These are phyloP conservation scores for Mnemiopsis leidyi DNA, from an alignment of 37 sponge, comb jelly and placozoan species.

Conservation along the genomic window DNA sequence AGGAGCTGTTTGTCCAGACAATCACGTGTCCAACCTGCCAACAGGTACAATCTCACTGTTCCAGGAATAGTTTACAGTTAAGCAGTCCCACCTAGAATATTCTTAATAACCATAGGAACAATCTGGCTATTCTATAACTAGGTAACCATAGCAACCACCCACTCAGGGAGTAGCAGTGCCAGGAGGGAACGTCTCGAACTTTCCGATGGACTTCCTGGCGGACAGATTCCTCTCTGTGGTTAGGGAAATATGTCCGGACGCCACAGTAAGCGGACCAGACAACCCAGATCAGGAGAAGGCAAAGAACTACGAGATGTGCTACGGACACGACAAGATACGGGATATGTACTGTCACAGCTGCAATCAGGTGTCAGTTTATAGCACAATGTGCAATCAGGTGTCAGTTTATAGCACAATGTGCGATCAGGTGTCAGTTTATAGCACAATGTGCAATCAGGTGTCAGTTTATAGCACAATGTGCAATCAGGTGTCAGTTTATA, in stretches of 20 bases:
- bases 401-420: slow-evolving; percentile 7
- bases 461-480: neutral
- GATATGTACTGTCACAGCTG: slow-evolving; percentile 57
- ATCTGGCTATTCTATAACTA: no score
- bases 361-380: slow-evolving; percentile 59
- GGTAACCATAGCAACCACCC: no score
- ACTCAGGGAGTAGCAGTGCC: slow-evolving; percentile 31
- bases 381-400: neutral
- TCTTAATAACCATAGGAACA: no score
- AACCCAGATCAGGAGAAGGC: neutral
- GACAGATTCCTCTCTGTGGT: slow-evolving; percentile 41
- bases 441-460: neutral
- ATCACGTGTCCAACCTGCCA: slow-evolving; percentile 43
- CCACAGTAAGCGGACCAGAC: neutral
- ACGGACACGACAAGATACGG: slow-evolving; percentile 54
- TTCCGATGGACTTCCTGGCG: slow-evolving; percentile 59
- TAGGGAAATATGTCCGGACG: slow-evolving; percentile 57
- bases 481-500: neutral
- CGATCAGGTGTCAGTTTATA: neutral
- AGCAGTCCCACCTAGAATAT: no score
- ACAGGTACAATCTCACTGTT: no score
- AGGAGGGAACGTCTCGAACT: slow-evolving; percentile 41
- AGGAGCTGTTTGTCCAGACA: slow-evolving; percentile 27
- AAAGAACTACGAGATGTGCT: slow-evolving; percentile 56
- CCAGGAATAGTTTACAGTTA: no score